Conservation (phyloP, 1,140 invertebrate species). For the Tetraneura akinire region DNA sequence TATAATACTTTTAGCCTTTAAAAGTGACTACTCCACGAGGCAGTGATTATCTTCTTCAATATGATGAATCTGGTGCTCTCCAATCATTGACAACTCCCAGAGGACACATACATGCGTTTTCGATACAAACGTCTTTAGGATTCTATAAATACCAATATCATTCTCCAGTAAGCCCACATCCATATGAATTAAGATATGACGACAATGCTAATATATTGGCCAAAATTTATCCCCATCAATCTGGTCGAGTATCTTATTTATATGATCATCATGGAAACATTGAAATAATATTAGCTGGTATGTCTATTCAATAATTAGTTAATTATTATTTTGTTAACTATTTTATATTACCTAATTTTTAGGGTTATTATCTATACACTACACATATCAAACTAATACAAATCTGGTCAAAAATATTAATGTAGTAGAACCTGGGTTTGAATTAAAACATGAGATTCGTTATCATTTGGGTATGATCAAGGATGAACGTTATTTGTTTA, state of each 20-base stretch:
- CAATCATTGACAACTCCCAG: conserved; percentile 88
- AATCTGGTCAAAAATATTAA: conserved; percentile 82
- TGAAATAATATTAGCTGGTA: conserved; percentile 79
- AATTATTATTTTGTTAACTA: neutral
- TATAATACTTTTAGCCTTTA: conserved; percentile 68
- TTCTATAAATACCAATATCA: conserved; percentile 92
- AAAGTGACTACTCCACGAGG: conserved; percentile 90
- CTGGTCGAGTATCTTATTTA: conserved; percentile 83
- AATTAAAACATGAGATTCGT: conserved; percentile 83
- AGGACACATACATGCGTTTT: conserved; percentile 90
- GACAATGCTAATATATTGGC: conserved; percentile 85
- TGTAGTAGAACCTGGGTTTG: conserved; percentile 82
- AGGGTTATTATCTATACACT: conserved; percentile 83
- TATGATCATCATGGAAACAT: conserved; percentile 82
- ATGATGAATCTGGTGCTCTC: conserved; percentile 87
- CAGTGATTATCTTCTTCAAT: conserved; percentile 88
- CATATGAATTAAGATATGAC: conserved; percentile 87
- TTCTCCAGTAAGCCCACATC: conserved; percentile 84
- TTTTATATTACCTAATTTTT: conserved; percentile 53
- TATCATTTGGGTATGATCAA: conserved; percentile 88
- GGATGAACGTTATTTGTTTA: conserved; percentile 83
- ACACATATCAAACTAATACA: conserved; percentile 82
- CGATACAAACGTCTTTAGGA: conserved; percentile 85
- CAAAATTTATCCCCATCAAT: conserved; percentile 87
- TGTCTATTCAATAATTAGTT: neutral